A percentile compares a stretch with the other conserved stretches of the same genome.
Conservation (phyloP, 1,140 invertebrate genomes). For the Arion vulgaris region DNA sequence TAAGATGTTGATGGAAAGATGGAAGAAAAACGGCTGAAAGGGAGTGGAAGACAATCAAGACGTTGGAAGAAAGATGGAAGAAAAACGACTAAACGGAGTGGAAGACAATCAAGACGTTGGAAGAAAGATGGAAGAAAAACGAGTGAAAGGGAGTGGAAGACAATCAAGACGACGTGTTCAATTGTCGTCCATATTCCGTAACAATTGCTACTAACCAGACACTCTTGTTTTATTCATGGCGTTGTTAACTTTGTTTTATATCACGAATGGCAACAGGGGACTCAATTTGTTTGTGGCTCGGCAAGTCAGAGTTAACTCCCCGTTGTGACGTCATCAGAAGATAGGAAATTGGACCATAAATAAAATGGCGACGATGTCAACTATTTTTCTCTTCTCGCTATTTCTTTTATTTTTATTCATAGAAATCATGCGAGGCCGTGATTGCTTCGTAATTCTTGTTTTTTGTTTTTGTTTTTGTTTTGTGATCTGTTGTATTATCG, state of each 20-base stretch:
- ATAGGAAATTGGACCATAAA: constrained; percentile 32
- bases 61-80: background rate
- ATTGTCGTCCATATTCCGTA: background rate
- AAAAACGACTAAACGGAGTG: background rate
- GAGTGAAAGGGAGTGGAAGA: background rate
- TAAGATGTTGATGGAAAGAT: background rate
- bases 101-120: too few species aligned
- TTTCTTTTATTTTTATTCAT: background rate
- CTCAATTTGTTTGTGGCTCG: constrained; percentile 7
- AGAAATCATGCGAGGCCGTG: background rate
- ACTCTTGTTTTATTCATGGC: constrained; percentile 13
- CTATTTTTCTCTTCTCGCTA: background rate
- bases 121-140: background rate
- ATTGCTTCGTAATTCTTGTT: constrained; percentile 24
- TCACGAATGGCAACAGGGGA: constrained; percentile 1
- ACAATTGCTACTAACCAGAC: constrained; percentile 16
- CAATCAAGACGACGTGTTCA: background rate
- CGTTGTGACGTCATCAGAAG: constrained; percentile 24
- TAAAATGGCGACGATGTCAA: constrained; percentile 1
- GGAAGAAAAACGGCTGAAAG: background rate
- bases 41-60: too few species aligned
- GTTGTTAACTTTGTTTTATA: constrained; percentile 23
- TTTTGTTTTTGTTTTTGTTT: too few species aligned
- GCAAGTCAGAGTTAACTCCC: constrained; percentile 23
- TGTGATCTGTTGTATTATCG: background rate